Evolutionary conservation across 2,888 invertebrate genomes (phyloP).

Genomic region (Ophion ventricosus): DNA sequence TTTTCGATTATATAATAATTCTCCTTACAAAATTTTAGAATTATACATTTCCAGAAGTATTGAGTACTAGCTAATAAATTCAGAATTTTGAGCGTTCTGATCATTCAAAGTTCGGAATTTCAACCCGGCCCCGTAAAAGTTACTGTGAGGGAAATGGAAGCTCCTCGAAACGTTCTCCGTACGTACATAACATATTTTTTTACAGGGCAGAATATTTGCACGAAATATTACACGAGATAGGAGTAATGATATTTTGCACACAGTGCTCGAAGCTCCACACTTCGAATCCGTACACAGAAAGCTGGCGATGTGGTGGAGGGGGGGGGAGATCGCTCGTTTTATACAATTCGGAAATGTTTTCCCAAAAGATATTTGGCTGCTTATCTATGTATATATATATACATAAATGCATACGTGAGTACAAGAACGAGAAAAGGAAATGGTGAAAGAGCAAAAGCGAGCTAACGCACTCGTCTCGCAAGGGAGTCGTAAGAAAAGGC

Average conservation of each 20-base stretch:
- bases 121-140: too few species aligned
- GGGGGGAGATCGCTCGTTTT: constrained; percentile 36
- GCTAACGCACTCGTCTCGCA: constrained; percentile 10
- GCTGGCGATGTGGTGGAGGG: not conserved
- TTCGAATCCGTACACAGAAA: constrained; percentile 33
- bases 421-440: constrained; percentile 25
- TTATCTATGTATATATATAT: constrained; percentile 5
- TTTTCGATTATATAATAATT: too few species aligned
- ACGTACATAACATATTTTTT: not conserved
- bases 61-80: too few species aligned
- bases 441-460: constrained; percentile 9
- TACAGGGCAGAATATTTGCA: not conserved
- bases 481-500: constrained; percentile 18
- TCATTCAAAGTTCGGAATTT: too few species aligned
- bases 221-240: not conserved
- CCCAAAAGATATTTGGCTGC: constrained; percentile 14
- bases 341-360: constrained; percentile 24
- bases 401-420: not conserved
- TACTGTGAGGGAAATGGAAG: not conserved
- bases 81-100: too few species aligned
- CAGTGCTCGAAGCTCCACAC: not conserved
- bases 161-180: not conserved
- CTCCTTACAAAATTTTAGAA: too few species aligned
- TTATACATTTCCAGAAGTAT: too few species aligned
- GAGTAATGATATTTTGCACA: not conserved